Evolutionary conservation across 1,140 invertebrate species (phyloP), one percentile per base, ranked within the genome.

Genomic region (Acyrthosiphon pisum): DNA sequence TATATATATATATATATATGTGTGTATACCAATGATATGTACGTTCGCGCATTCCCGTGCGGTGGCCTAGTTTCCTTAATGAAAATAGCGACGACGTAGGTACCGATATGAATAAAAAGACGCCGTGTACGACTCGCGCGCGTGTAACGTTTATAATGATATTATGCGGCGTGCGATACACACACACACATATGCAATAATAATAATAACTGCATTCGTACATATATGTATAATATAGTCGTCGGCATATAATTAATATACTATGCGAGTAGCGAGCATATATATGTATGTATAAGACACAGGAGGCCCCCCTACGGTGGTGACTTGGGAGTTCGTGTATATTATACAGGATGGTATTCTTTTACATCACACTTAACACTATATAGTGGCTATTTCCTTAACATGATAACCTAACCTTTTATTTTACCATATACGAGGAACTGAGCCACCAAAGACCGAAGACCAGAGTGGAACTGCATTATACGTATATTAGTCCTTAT

Each of bases 61-160:
- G 86, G 14, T 87, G 86, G 86, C 86, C 86, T 87, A 87, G 86
- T 87, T 87, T 87, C 18, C 26, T 48, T 48, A 87, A 87, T 48
- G 86, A 48, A 87, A 48, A 87, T 50, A 87, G 7, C 14, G 30
- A n/a, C 86, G 44, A 48, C 86, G 44, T n/a, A 20, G 30, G 60
- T 68, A 68, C 30, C 60, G 18, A n/a, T 50, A 50, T 14, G 41
- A 44, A 84, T 23, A 50, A 87, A 87, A 86, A 46, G 48, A 46
- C 86, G 46, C 18, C 46, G n/a, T 48, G 86, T 87, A 87, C 6
- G 1, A 87, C n/a, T 44, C 22, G 9, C 83, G 23, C 41, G 8
- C 41, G 83, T 84, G 23, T 87, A 86, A 44, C 30, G 6, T 46
- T 44, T 26, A 48, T 87, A 87, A 87, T 50, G 48, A 48, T 46